Evolutionary conservation across 2,797 vertebrate genomes (phyloP), one percentile per base, ranked within the genome.

Genomic region (Xenops minutus): DNA sequence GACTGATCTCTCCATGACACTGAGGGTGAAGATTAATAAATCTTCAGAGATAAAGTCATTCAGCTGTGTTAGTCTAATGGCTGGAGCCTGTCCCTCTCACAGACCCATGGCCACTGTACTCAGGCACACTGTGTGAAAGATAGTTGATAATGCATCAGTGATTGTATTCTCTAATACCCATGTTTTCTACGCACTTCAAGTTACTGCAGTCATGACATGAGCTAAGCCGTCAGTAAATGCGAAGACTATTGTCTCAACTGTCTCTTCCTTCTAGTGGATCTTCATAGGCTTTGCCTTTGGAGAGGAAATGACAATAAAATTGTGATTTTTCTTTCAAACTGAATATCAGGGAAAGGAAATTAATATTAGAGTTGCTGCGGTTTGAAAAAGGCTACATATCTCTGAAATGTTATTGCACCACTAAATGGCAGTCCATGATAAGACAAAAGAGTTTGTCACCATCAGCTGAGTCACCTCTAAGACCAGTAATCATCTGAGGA

Each of bases 101-200:
- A 62, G 48, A 39, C 27, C 7, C 30, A 26, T 0, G 6, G 41
- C 14, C 77, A 7, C 55, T 52, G 14, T 17, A 48, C 32, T 69
- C 48, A 59, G 43, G 52, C 10, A 30, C 30, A 6, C 8, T 20
- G 4, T 7, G 9, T 44, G 43, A 69, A 39, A 52, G 19, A 62
- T 64, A 61, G 27, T 11, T 46, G 32, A 22, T 48, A 78, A 54
- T 32, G 30, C 52, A 32, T 54, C 30, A 32, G 30, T 54, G 52
- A 54, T 32, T 13, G 52, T 54, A 32, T 32, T 21, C 37, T 62
- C 59, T 59, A 43, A 39, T 9, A 55, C 3, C 27, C 11, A 16
- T 0, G 0, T 29, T 36, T 72, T 32, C 36, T 29, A 30, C 0
- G 0, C 19, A 1, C 58, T 72, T 58, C 46, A 78, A 41, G 43